Conservation (phyloP, 2,797 vertebrate genomes). For the Poecilia gillii region DNA sequence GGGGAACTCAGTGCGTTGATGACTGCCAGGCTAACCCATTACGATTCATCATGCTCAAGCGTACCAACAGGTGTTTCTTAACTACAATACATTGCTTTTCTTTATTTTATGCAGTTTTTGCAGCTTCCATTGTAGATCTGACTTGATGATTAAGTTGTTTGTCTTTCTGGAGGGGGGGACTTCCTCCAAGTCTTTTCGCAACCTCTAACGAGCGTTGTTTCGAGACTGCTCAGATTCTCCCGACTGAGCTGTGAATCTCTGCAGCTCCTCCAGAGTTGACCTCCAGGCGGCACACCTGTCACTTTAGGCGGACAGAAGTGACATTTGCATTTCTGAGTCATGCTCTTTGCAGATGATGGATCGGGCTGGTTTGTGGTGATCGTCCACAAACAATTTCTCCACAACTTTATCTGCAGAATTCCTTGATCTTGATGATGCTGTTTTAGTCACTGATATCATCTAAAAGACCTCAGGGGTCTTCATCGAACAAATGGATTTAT, state of each 20-base stretch:
- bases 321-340: not conserved
- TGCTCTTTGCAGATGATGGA: not conserved
- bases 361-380: not conserved
- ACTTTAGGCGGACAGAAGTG: not conserved
- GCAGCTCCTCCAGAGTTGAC: not conserved
- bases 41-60: constrained; percentile 55
- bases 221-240: not conserved
- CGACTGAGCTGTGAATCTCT: not conserved
- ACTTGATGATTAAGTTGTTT: not conserved
- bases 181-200: not conserved
- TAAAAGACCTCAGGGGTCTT: not conserved
- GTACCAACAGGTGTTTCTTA: constrained; percentile 26
- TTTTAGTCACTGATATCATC: not conserved
- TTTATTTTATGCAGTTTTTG: constrained; percentile 34
- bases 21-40: constrained; percentile 50
- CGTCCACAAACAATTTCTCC: not conserved
- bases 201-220: not conserved
- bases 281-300: not conserved
- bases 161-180: not conserved
- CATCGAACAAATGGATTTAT: not conserved
- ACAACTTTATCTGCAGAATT: not conserved
- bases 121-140: not conserved
- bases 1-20: constrained; percentile 40
- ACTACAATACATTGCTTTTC: constrained; percentile 41
- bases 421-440: not conserved